Base-by-base conservation (phyloP, 2,113 vertebrate genomes). In the Argyrosomus japonicus region DNA sequence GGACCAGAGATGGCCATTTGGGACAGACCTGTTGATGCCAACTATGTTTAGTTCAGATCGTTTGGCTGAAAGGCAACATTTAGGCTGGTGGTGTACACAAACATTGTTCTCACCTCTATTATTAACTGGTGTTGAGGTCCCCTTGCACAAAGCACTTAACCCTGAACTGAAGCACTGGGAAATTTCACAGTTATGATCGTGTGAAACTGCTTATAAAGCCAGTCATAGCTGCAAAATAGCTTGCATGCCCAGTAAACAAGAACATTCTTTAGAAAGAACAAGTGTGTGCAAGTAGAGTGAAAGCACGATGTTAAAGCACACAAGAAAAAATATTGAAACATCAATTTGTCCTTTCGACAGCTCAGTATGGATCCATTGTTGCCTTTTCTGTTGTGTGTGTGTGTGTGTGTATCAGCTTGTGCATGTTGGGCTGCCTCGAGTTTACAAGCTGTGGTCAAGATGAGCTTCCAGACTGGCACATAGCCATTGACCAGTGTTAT, bases 371-470 rank as follows among this genome's bases (percentile, higher is more conserved):
- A 15, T 58, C 51, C 25, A 45, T 75, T 78, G 53, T 75, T 81
- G 7, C 23, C 36, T 61, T 45, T 50, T 54, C 10, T 61, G 23
- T 4, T 70, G 51, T 56, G 53, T 53, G 36, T 68, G 29, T 68
- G 36, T 61, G 64, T 29, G 48, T 50, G 48, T 79, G 45, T 51
- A n/a, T 69, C 12, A n/a, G 50, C 58, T 53, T 64, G 23, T 76
- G 74, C 63, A 18, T 58, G 17, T 67, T 53, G 2, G 3, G 2
- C 11, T 45, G 47, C 56, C 54, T 76, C 27, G 36, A 77, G 62
- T 82, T 79, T 76, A 40, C 75, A 79, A 68, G 67, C 61, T 68
- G 29, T 81, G 65, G 77, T 78, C 48, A 72, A 68, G 60, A 68
- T 67, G 45, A 78, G 64, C 70, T 57, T 57, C 29, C 79, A 75